Base-by-base conservation (phyloP, 1,140 invertebrate genomes). In the Drosophila tani region DNA sequence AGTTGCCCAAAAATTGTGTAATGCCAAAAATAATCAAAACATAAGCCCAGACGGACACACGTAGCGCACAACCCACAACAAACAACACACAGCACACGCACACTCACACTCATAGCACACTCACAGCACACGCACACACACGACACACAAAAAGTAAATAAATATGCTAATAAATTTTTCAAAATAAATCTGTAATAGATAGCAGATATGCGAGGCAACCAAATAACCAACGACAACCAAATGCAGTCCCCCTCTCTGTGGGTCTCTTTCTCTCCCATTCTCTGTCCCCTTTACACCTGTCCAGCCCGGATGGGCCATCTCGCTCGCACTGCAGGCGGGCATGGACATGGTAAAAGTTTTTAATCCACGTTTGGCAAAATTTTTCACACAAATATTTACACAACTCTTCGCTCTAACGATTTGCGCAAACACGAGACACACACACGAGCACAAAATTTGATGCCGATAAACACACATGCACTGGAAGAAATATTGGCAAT, bases 351-450 rank as follows among this genome's bases (percentile, higher is more conserved):
- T 60, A 88, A 87, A 87, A 87, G 84, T 87, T 87, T 87, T 87
- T 87, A 87, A 87, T 87, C 84, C 84, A 87, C 84, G 84, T 87
- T 87, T 64, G 80, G 82, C 87, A 87, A 88, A 88, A 88, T 87
- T 87, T 83, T 87, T 87, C 84, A 87, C 84, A 87, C 84, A 87
- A 87, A 87, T 87, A 87, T 87, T 87, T 87, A 87, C 84, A 87
- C 84, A 87, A 88, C 84, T 87, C 83, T 87, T 87, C 83, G 83
- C 83, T 87, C 83, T 87, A 87, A 87, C 83, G 84, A 87, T 87
- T 87, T 87, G 73, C 84, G 84, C 84, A 87, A 88, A 87, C 84
- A 87, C 56, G 79, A 76, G 79, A 81, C 77, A 83, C 60, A 74
- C 69, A 78, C 55, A 79, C 62, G 60, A 60, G 62, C 40, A 35